phyloP scores from a whole-genome alignment of 2,113 vertebrate genomes.

The Bungarus multicinctus region DNA sequence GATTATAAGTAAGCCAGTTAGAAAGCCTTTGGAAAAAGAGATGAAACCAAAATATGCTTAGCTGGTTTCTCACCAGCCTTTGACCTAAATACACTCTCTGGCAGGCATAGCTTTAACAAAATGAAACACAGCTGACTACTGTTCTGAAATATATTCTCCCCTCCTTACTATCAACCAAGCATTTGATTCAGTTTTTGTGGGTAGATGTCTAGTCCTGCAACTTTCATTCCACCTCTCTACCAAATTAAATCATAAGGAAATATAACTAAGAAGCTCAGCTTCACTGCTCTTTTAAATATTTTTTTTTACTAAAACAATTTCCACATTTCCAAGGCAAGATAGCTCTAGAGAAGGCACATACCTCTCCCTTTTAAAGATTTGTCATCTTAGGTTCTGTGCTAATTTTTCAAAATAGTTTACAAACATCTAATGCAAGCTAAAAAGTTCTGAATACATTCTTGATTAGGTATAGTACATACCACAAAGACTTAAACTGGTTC shows the following conservation, averaged over 20 bases:
- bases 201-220: neutral
- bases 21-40: neutral
- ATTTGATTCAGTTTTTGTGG: neutral
- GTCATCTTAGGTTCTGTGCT: neutral
- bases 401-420: conserved; percentile 12
- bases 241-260: neutral
- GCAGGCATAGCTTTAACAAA: neutral
- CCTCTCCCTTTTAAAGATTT: neutral
- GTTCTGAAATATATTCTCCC: neutral
- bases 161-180: neutral
- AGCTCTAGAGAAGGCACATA: neutral
- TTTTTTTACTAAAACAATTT: neutral
- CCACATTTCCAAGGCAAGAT: neutral
- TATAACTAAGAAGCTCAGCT: neutral
- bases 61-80: neutral
- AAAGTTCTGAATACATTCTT: conserved; percentile 43
- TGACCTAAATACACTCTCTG: neutral
- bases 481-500: conserved; percentile 27
- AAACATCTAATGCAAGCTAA: conserved; percentile 12
- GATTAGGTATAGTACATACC: conserved; percentile 42
- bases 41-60: neutral
- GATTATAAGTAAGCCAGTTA: neutral
- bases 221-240: neutral
- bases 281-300: neutral
- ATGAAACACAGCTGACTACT: neutral